Percentiles rank a stretch among this genome's conserved stretches.
Conservation (phyloP, 2,888 invertebrate genomes). For the Toxonevra muliebris region DNA sequence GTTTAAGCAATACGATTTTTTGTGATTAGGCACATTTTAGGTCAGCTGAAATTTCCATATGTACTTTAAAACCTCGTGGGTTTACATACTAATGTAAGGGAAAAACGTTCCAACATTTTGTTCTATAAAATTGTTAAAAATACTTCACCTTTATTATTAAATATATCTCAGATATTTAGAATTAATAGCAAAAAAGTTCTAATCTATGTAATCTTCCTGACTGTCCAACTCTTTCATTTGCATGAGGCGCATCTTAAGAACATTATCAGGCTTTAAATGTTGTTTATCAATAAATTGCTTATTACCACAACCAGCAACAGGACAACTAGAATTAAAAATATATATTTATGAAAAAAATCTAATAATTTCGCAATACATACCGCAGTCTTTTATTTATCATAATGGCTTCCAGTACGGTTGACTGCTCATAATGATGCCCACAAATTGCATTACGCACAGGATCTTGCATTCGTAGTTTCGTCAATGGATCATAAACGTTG, state of each 20-base stretch:
- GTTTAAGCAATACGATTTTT: too few species aligned
- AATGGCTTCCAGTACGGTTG: slow-evolving; percentile 65
- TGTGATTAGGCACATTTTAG: too few species aligned
- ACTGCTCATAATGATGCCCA: slow-evolving; percentile 67
- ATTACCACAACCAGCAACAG: slow-evolving; percentile 68
- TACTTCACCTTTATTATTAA: too few species aligned
- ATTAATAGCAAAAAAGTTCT: too few species aligned
- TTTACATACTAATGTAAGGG: too few species aligned
- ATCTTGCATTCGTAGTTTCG: slow-evolving; percentile 66
- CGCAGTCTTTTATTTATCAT: slow-evolving; percentile 59
- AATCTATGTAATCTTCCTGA: too few species aligned
- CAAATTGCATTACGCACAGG: slow-evolving; percentile 67
- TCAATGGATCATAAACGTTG: slow-evolving; percentile 67
- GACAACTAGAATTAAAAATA: slow-evolving; percentile 39
- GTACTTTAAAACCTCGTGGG: too few species aligned
- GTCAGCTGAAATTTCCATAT: too few species aligned
- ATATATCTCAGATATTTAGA: too few species aligned
- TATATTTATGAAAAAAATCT: neutral
- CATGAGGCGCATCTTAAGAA: slow-evolving; percentile 58
- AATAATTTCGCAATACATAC: slow-evolving; percentile 41
- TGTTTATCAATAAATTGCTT: slow-evolving; percentile 56
- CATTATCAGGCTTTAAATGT: slow-evolving; percentile 65
- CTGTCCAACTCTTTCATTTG: slow-evolving; percentile 25
- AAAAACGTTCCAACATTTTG: too few species aligned
- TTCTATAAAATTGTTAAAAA: too few species aligned